Evolutionary conservation across 2,113 vertebrate genomes (phyloP), one percentile per base, ranked within the genome.

Genomic region (Talpa occidentalis): DNA sequence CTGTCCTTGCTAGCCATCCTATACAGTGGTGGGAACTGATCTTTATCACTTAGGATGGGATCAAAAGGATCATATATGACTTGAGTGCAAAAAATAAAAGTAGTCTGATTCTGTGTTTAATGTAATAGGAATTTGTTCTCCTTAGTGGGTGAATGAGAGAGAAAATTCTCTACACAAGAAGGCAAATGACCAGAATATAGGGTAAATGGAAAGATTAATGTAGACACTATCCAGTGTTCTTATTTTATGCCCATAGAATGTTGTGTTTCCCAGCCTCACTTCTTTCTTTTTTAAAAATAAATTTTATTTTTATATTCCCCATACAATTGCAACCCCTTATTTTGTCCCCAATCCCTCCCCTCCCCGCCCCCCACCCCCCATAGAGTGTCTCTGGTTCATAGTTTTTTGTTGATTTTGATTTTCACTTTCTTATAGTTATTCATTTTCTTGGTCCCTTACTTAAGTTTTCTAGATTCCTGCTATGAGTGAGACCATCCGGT

Each of bases 1-100:
- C 21, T 69, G 35, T 96, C 82, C 52, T 66, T 91, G 49, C 52
- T 79, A 10, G 70, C 72, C 54, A 64, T 60, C 2, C 66, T 76
- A 24, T 93, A 91, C 32, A 96, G 32, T 37, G 91, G 91, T 60
- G 88, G 73, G 73, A 91, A 95, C 70, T 84, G 70, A 10, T 15
- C 49, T 79, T 93, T 97, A 73, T 67, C 32, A 60, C 42, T 59
- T 35, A 67, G 28, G 10, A 69, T 52, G 12, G 42, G n/a, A 77
- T 76, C 56, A 81, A 95, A 93, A 42, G 84, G 52, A 44, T 79
- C 67, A 42, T 84, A 97, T 30, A 6, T 81, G 32, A 73, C 40
- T 77, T 81, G 52, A 47, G 47, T 37, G 64, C 44, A 40, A 72
- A 49, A 70, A 32, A 49, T 70, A 72, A 32, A 90, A 90, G 69